phyloP scores from a whole-genome alignment of 2,797 vertebrate species.

The Steatocranus sp. region DNA sequence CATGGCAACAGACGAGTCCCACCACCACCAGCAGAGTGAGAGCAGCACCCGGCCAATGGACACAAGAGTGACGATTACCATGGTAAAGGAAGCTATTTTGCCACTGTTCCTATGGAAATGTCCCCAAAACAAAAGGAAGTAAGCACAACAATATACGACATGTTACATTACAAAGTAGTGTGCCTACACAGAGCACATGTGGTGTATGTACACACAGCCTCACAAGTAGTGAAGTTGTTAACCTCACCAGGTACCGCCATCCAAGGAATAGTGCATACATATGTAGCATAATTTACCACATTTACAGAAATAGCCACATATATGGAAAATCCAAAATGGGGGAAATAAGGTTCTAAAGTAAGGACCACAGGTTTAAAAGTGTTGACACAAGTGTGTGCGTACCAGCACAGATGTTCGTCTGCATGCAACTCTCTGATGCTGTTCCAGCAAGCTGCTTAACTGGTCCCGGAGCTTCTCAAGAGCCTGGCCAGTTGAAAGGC shows the following conservation, averaged over 20 bases:
- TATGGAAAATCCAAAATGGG: background rate
- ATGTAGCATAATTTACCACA: background rate
- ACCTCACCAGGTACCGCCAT: background rate
- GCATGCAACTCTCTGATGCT: conserved; percentile 79
- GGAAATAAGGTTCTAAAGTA: background rate
- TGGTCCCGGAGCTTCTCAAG: conserved; percentile 87
- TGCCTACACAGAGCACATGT: background rate
- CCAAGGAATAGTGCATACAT: background rate
- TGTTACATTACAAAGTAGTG: background rate
- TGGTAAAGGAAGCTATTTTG: conserved; percentile 90
- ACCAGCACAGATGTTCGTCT: conserved; percentile 81
- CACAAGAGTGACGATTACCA: conserved; percentile 91
- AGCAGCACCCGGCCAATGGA: conserved; percentile 94
- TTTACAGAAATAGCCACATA: background rate
- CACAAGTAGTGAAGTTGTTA: background rate
- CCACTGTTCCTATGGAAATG: conserved; percentile 80
- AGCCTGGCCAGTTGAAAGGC: conserved; percentile 89
- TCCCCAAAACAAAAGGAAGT: background rate
- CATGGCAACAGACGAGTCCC: conserved; percentile 85
- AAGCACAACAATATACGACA: background rate
- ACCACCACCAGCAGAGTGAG: conserved; percentile 88
- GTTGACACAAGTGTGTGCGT: background rate
- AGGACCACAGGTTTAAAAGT: background rate
- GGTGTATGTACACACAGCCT: background rate
- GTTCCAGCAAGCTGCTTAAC: conserved; percentile 84